phyloP scores from a whole-genome alignment of 2,113 vertebrate species.

The Todiramphus saurophagus region DNA sequence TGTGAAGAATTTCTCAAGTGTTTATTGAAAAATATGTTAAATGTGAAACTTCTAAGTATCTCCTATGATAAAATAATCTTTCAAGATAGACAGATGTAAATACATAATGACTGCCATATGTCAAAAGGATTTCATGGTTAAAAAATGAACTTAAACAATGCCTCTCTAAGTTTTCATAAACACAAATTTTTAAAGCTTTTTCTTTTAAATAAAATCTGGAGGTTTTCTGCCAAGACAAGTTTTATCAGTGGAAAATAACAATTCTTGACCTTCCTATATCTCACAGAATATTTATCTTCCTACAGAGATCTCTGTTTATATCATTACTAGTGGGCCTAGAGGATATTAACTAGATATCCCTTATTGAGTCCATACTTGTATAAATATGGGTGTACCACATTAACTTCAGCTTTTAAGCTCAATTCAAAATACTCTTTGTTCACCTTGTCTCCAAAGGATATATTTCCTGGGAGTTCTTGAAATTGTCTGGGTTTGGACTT shows the following conservation, averaged over 20 bases:
- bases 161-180: conserved; percentile 72
- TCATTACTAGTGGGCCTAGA: conserved; percentile 14
- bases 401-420: background rate
- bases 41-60: conserved; percentile 48
- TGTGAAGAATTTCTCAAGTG: conserved; percentile 63
- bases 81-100: conserved; percentile 71
- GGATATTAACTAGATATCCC: conserved; percentile 16
- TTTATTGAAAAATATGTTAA: conserved; percentile 74
- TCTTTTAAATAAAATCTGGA: conserved; percentile 61
- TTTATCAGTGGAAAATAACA: conserved; percentile 71
- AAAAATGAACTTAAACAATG: conserved; percentile 63
- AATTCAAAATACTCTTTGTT: conserved; percentile 20
- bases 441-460: background rate
- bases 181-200: conserved; percentile 32
- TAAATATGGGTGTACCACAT: background rate
- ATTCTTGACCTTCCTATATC: conserved; percentile 57
- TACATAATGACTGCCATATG: conserved; percentile 80
- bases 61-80: conserved; percentile 67
- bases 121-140: conserved; percentile 66
- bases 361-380: conserved; percentile 2
- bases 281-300: conserved; percentile 59
- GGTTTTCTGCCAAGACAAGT: conserved; percentile 39
- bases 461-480: conserved; percentile 22
- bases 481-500: background rate
- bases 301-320: conserved; percentile 42